Percentiles rank a stretch among this genome's conserved stretches.
Evolutionary conservation across 2,888 invertebrate genomes (phyloP).

Genomic region (Chymomyza procnemis): DNA sequence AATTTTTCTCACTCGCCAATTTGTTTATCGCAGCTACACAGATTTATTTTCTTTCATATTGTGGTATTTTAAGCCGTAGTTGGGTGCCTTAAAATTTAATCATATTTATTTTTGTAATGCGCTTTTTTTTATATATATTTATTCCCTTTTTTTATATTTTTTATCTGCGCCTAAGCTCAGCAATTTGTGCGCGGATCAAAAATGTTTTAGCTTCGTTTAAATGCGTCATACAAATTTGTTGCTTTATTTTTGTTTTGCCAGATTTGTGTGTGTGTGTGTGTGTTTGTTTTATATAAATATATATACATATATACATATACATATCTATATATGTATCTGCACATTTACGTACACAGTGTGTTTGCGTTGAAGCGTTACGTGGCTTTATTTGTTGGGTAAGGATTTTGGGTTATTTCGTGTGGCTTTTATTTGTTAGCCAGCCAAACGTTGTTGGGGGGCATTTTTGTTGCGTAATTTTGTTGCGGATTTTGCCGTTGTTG

Average conservation of each 20-base stretch:
- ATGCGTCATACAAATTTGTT: slow-evolving; percentile 23
- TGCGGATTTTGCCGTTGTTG: slow-evolving; percentile 15
- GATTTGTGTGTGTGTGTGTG: background rate
- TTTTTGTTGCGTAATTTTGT: slow-evolving; percentile 46
- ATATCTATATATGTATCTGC: background rate
- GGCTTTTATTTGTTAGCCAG: background rate
- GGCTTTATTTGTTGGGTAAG: background rate
- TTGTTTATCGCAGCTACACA: background rate
- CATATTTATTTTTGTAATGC: slow-evolving; percentile 52
- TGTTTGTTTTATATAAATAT: background rate
- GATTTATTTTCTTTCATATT: background rate
- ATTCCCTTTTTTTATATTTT: background rate
- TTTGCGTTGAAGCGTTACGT: background rate
- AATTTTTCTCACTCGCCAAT: background rate
- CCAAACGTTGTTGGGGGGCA: slow-evolving; percentile 9
- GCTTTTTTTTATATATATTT: slow-evolving; percentile 19
- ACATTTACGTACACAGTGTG: background rate
- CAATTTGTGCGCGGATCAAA: slow-evolving; percentile 57
- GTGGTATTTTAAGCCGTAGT: background rate
- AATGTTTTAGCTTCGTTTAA: slow-evolving; percentile 49
- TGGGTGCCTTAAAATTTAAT: slow-evolving; percentile 48
- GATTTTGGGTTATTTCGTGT: background rate
- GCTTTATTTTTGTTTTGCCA: background rate
- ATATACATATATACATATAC: background rate
- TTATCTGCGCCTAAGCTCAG: slow-evolving; percentile 45